Evolutionary conservation across 1,140 invertebrate genomes (phyloP).

Genomic region (Lysiphlebus fabarum): DNA sequence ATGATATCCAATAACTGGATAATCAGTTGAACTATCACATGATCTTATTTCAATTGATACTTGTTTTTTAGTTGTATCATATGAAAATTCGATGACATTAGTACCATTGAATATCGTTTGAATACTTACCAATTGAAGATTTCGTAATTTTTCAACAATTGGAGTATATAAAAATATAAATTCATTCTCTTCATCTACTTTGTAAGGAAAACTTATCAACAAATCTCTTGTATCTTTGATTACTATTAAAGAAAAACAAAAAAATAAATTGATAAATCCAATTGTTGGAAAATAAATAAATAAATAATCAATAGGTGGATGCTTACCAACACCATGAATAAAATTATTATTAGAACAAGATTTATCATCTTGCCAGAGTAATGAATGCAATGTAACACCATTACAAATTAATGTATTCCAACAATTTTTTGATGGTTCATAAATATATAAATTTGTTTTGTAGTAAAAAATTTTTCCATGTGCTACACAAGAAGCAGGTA

Average conservation of each 20-base stretch:
- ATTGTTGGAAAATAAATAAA: no score
- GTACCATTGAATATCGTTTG: no score
- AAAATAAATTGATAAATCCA: no score
- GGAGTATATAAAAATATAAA: no score
- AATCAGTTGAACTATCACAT: neutral
- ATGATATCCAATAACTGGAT: neutral
- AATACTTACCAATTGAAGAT: no score
- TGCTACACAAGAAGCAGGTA: slow-evolving; percentile 29
- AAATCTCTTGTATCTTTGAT: no score
- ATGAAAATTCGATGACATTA: no score
- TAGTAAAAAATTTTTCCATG: slow-evolving; percentile 28
- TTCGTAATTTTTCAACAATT: no score
- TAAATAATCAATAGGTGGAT: neutral
- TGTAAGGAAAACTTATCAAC: no score
- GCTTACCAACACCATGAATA: slow-evolving; percentile 13
- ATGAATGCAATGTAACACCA: slow-evolving; percentile 15
- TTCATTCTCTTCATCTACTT: no score
- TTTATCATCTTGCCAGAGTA: slow-evolving; percentile 7
- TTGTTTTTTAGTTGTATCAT: no score
- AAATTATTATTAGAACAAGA: slow-evolving; percentile 11
- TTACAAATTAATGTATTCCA: slow-evolving; percentile 21
- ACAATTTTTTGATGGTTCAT: slow-evolving; percentile 19
- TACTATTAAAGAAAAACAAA: no score
- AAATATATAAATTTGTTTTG: slow-evolving; percentile 26
- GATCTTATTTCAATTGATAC: slow-evolving; percentile 13